Percentiles rank a stretch among this genome's conserved stretches.
phyloP scores from a whole-genome alignment of 2,797 vertebrate species.

The Tenualosa ilisha region DNA sequence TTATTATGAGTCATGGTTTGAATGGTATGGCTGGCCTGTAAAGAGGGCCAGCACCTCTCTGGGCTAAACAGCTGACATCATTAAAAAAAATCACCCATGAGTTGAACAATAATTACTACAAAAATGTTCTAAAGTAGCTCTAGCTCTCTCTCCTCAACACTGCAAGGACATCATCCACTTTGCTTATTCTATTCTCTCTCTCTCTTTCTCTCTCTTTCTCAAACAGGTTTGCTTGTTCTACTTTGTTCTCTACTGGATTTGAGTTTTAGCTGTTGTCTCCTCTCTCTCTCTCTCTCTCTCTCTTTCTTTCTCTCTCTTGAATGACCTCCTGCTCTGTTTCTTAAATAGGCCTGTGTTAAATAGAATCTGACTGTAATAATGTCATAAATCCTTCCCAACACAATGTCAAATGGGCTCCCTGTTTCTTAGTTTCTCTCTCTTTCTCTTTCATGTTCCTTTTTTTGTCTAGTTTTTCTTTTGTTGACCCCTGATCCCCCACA shows the following conservation, averaged over 20 bases:
- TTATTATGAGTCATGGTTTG: neutral
- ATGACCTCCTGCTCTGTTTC: neutral
- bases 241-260: neutral
- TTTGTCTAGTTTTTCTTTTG: no score
- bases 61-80: constrained; percentile 48
- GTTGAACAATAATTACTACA: neutral
- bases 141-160: neutral
- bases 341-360: neutral
- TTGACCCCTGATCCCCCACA: no score
- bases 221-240: neutral
- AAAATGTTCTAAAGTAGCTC: neutral
- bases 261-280: no score
- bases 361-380: neutral
- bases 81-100: constrained; percentile 27
- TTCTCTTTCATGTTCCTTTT: neutral
- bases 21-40: neutral
- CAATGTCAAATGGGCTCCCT: neutral
- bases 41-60: constrained; percentile 49
- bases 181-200: neutral
- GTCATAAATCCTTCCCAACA: neutral
- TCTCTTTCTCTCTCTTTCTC: neutral
- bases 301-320: neutral
- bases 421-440: neutral
- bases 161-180: no score
- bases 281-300: neutral